A percentile compares a stretch with the other conserved stretches of the same genome.
Conservation (phyloP, 2,113 vertebrate species). For the Neomonachus schauinslandi region DNA sequence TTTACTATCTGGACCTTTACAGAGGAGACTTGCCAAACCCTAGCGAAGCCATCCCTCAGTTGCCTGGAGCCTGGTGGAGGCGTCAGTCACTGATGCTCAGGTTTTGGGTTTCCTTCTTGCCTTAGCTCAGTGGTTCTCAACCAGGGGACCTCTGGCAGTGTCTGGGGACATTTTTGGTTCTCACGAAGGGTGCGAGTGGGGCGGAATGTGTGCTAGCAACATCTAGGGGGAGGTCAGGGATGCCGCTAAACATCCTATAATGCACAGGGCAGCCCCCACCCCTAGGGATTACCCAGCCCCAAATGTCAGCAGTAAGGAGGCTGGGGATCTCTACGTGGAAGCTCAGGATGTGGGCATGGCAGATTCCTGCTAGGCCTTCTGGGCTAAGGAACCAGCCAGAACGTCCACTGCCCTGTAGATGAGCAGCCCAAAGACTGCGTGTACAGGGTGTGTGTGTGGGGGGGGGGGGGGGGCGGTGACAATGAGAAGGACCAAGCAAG, state of each 20-base stretch:
- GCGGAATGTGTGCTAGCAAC: not conserved
- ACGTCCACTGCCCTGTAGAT: not conserved
- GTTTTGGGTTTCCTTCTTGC: not conserved
- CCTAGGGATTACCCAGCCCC: not conserved
- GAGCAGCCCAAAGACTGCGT: not conserved
- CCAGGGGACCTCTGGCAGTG: not conserved
- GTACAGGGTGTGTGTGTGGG: not conserved
- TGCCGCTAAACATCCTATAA: accelerated
- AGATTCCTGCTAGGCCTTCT: not conserved
- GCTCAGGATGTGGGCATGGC: not conserved
- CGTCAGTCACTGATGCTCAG: not conserved
- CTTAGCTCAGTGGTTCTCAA: not conserved
- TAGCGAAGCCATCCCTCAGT: not conserved
- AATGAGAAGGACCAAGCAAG: accelerated
- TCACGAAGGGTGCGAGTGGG: not conserved
- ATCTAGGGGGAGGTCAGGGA: not conserved
- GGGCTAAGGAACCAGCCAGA: not conserved
- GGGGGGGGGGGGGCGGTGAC: too few species aligned
- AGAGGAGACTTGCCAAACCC: not conserved
- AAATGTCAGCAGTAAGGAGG: accelerated
- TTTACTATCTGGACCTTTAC: not conserved
- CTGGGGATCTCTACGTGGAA: accelerated
- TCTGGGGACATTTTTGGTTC: not conserved
- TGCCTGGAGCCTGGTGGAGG: not conserved
- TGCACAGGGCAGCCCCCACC: not conserved